Base-by-base conservation (phyloP, 1,140 invertebrate genomes). In the Cyphomyrmex costatus region DNA sequence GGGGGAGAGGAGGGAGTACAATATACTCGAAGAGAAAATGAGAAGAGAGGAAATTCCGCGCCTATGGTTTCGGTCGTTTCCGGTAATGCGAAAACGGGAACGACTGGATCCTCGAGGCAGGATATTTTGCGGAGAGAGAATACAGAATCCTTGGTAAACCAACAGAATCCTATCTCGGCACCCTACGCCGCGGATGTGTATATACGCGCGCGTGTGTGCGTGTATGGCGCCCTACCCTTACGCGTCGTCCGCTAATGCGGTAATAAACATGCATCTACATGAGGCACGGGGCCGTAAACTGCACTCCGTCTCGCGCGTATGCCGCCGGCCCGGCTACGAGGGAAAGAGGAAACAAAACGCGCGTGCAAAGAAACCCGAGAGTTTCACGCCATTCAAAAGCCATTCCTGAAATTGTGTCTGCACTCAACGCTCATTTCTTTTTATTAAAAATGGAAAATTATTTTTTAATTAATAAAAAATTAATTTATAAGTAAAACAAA, bases 261-360 rank as follows among this genome's bases (percentile, higher is more conserved):
- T 91, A 92, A 92, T 93, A 93, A 93, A 93, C 92, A 93, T 93
- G 92, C 92, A 93, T 93, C 92, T 90, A 91, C 89, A 83, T 88
- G 87, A 91, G 88, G 79, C 90, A 88, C 79, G 83, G 74, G 46
- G 60, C 68, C 58, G 61, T 87, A 88, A 86, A 88, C 84, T 85
- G 85, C 53, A 49, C 36, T 79, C 79, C 71, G 73, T 65, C 61
- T 53, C 49, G 65, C 70, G 71, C 70, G 70, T 49, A 76, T 78
- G 14, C 56, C 27, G 24, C 21, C 53, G 76, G 66, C 53, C 14
- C 68, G 19, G 46, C 46, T 24, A 74, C 70, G 82, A 86, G 66
- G 36, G 56, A 51, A 71, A 76, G 86, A 84, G 61, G 61, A 60
- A 68, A 86, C 16, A 42, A 70, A 53, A 83, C 56, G 53, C 73